A percentile compares a stretch with the other conserved stretches of the same genome.
These are phyloP conservation scores for Salmo trutta DNA, from an alignment of 2,797 vertebrate genomes.

Conservation along the genomic window DNA sequence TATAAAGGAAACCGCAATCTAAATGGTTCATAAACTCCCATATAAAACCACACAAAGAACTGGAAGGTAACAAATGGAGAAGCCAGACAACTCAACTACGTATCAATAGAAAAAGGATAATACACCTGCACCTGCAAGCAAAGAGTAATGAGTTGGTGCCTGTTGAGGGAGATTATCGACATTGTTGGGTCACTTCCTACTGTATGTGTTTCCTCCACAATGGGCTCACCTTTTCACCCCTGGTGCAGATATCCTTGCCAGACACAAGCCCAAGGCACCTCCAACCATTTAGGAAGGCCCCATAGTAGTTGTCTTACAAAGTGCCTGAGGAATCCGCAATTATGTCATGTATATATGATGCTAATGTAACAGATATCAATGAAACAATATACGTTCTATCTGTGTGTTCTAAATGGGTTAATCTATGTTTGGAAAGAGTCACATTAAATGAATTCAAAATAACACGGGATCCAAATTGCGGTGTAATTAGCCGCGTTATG, in stretches of 20 bases:
- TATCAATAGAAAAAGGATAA: background rate
- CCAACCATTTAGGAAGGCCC: slow-evolving; percentile 43
- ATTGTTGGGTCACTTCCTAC: slow-evolving; percentile 48
- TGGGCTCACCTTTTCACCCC: slow-evolving; percentile 63
- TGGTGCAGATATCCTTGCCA: slow-evolving; percentile 35
- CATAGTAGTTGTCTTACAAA: slow-evolving; percentile 23
- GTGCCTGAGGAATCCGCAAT: slow-evolving; percentile 20
- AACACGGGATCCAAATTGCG: slow-evolving; percentile 35
- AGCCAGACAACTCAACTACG: background rate
- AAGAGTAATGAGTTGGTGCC: slow-evolving; percentile 34
- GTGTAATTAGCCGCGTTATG: slow-evolving; percentile 57
- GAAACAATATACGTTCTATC: slow-evolving; percentile 17
- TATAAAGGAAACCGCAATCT: slow-evolving; percentile 14
- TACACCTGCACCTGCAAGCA: slow-evolving; percentile 46
- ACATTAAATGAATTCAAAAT: slow-evolving; percentile 19
- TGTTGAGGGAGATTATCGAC: slow-evolving; percentile 58
- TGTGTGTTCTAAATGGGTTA: slow-evolving; percentile 32
- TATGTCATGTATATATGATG: slow-evolving; percentile 11
- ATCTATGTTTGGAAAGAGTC: slow-evolving; percentile 20
- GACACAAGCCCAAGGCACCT: slow-evolving; percentile 30
- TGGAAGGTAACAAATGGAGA: background rate
- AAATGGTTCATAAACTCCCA: slow-evolving; percentile 18
- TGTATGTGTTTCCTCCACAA: slow-evolving; percentile 34
- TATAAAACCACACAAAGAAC: slow-evolving; percentile 45
- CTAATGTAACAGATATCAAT: slow-evolving; percentile 2